Evolutionary conservation across 23 tunicate genomes (phyloP), one percentile per base, ranked within the genome.

Genomic region (Diplosoma virens): DNA sequence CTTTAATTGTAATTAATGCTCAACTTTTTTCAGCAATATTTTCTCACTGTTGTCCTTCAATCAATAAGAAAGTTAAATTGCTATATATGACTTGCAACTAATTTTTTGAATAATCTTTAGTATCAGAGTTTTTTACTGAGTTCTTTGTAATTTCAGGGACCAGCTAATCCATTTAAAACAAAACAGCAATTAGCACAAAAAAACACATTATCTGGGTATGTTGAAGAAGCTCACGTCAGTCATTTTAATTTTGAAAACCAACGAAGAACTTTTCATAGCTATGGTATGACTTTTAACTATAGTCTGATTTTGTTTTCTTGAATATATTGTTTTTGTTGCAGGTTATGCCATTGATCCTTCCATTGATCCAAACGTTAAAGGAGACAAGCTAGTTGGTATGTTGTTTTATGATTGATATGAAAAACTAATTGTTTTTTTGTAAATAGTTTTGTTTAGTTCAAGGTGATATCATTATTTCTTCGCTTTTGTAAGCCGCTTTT

Each of bases 211-310:
- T 56, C 99, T 26, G 99, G 99, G 56, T 87, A 53, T 79, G 95
- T 88, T 29, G 77, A 94, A 69, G 89, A 83, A 18, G 95, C 94
- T 29, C 95, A 94, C 67, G 50, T 94, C 50, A 75, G 76, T 69
- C 76, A 79, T 3, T 94, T 94, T 70, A 90, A 83, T 22, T 94
- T 94, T 79, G 99, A 94, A 88, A 94, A 79, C 64, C 99, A 94
- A 67, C 73, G 99, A 79, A 67, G 90, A 79, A 94, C 95, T 22
- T 94, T 87, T 79, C 95, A 94, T 47, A 87, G 95, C 36, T 94
- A 94, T 79, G 99, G 99, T 87, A 46, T 64, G 67, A 30, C 6
- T 3, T 17, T 73, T 3, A 28, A 14, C 17, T 56, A 41, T 27
- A 9, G 25, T 66, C 23, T 70, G 23, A 70, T 35, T 37, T 9